These are phyloP conservation scores for Mohoua ochrocephala DNA, from an alignment of 2,113 vertebrate genomes.

Conservation along the genomic window DNA sequence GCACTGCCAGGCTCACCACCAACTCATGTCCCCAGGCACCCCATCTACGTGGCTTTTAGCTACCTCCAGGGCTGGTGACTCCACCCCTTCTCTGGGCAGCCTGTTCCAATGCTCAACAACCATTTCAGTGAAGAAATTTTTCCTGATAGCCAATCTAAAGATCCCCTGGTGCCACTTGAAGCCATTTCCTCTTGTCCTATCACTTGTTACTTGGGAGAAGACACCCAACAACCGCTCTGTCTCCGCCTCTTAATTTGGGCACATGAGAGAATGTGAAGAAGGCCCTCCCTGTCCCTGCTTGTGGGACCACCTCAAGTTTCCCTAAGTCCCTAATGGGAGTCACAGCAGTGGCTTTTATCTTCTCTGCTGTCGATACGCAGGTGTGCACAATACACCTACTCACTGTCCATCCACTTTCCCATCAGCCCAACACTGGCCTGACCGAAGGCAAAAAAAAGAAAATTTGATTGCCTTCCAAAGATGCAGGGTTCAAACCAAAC, in stretches of 20 bases:
- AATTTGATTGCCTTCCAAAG: background rate
- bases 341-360: background rate
- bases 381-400: background rate
- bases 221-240: background rate
- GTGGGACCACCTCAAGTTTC: background rate
- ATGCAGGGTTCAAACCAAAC: background rate
- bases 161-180: background rate
- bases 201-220: background rate
- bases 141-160: background rate
- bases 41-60: background rate
- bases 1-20: background rate
- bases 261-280: background rate
- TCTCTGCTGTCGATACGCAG: accelerated
- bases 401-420: background rate
- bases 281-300: background rate
- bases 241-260: background rate
- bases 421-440: background rate
- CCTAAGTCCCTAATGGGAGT: background rate
- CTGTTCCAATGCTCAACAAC: background rate
- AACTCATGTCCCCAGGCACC: background rate
- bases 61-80: background rate
- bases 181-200: background rate
- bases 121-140: background rate
- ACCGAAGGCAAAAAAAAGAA: background rate
- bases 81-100: background rate